Evolutionary conservation across 2,113 vertebrate species (phyloP).

Genomic region (Daboia siamensis): DNA sequence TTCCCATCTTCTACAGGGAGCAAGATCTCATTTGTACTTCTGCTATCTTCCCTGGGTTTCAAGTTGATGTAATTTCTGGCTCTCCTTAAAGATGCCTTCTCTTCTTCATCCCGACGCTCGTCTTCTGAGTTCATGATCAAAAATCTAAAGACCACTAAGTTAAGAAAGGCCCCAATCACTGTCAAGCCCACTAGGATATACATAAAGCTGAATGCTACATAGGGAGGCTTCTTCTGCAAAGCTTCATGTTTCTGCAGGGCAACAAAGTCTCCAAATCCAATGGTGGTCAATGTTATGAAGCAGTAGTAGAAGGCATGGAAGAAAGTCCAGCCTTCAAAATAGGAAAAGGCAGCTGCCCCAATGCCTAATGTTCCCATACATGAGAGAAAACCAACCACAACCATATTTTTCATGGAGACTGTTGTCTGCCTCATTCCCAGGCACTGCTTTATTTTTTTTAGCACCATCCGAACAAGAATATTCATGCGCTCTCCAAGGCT

Average conservation of each 20-base stretch:
- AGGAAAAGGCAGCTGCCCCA: conserved; percentile 86
- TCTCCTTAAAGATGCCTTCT: conserved; percentile 75
- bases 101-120: conserved; percentile 79
- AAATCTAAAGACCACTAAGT: conserved; percentile 92
- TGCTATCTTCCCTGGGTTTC: conserved; percentile 57
- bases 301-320: conserved; percentile 98
- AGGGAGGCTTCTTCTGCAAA: conserved; percentile 90
- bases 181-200: conserved; percentile 95
- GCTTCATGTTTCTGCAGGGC: conserved; percentile 94
- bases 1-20: conserved; percentile 81
- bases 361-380: conserved; percentile 91
- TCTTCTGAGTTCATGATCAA: conserved; percentile 89
- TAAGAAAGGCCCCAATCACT: conserved; percentile 94
- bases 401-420: conserved; percentile 96
- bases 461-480: conserved; percentile 83
- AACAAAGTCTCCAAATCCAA: conserved; percentile 96
- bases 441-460: conserved; percentile 86
- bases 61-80: conserved; percentile 66
- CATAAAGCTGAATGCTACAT: conserved; percentile 96
- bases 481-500: conserved; percentile 97
- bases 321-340: conserved; percentile 96
- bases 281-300: conserved; percentile 97
- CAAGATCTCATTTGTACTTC: conserved; percentile 76
- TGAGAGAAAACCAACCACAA: conserved; percentile 88
- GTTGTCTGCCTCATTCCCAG: conserved; percentile 79